These are phyloP conservation scores for Bombus pyrosoma DNA, from an alignment of 1,140 invertebrate genomes.

Conservation along the genomic window DNA sequence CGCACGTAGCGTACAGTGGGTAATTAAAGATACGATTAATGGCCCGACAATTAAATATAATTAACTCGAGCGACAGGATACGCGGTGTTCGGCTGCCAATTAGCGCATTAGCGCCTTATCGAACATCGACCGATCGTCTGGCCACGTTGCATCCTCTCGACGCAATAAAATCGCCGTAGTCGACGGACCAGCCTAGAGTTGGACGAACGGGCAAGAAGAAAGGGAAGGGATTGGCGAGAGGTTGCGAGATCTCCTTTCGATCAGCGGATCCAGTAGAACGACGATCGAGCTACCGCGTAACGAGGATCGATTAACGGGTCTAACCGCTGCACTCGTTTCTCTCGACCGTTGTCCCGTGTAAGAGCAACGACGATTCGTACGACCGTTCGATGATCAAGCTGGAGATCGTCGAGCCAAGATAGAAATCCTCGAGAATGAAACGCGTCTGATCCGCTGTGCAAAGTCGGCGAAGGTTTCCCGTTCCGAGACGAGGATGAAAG, in stretches of 20 bases:
- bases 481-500: not conserved
- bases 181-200: not conserved
- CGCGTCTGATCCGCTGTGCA: not conserved
- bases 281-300: too few relatives aligned
- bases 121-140: slow-evolving; percentile 53
- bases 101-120: slow-evolving; percentile 71
- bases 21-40: slow-evolving; percentile 72
- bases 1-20: slow-evolving; percentile 30
- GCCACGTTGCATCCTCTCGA: slow-evolving; percentile 38
- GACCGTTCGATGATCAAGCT: too few relatives aligned
- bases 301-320: too few relatives aligned
- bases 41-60: slow-evolving; percentile 70
- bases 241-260: too few relatives aligned
- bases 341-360: too few relatives aligned
- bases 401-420: not conserved
- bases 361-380: too few relatives aligned
- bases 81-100: slow-evolving; percentile 59
- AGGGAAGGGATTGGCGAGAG: too few relatives aligned
- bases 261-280: too few relatives aligned
- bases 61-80: slow-evolving; percentile 61
- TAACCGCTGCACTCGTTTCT: too few relatives aligned
- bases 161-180: slow-evolving; percentile 60
- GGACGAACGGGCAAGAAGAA: too few relatives aligned
- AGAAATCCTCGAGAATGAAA: not conserved
- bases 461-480: not conserved